A percentile compares a stretch with the other conserved stretches of the same genome.
Conservation (phyloP, 2,888 invertebrate species). For the Hemistola chrysoprasaria region DNA sequence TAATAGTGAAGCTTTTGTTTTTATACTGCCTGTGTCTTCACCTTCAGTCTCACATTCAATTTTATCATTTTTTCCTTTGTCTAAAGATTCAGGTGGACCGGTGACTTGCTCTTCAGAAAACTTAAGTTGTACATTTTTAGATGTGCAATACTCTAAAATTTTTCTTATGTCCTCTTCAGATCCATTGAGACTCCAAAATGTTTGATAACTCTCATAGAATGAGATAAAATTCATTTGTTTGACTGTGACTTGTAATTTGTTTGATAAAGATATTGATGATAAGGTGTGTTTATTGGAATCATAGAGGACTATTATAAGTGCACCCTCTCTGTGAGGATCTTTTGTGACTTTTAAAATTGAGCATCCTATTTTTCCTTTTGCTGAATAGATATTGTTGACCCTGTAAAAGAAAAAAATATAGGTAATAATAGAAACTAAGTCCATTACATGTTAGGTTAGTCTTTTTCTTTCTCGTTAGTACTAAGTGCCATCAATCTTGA, state of each 20-base stretch:
- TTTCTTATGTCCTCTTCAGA: slow-evolving; percentile 48
- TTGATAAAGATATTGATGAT: slow-evolving; percentile 50
- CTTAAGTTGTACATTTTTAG: too few relatives aligned
- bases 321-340: slow-evolving; percentile 16
- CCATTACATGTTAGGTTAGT: too few relatives aligned
- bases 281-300: slow-evolving; percentile 62
- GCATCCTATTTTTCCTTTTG: slow-evolving; percentile 66
- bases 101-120: too few relatives aligned
- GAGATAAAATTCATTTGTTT: slow-evolving; percentile 57
- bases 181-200: slow-evolving; percentile 66
- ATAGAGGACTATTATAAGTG: slow-evolving; percentile 60
- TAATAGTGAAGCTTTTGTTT: slow-evolving; percentile 64
- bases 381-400: slow-evolving; percentile 51
- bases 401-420: slow-evolving; percentile 46
- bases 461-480: too few relatives aligned
- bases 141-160: slow-evolving; percentile 34
- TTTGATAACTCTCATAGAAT: slow-evolving; percentile 59
- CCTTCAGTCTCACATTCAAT: slow-evolving; percentile 5
- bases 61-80: slow-evolving; percentile 24
- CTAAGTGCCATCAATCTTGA: too few relatives aligned
- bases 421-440: slow-evolving; percentile 5
- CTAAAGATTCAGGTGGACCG: too few relatives aligned
- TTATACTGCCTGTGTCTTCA: slow-evolving; percentile 26
- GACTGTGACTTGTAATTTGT: slow-evolving; percentile 49
- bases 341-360: slow-evolving; percentile 57